A percentile compares a stretch with the other conserved stretches of the same genome.
phyloP scores from a whole-genome alignment of 2,113 vertebrate genomes.

The Alosa alosa region DNA sequence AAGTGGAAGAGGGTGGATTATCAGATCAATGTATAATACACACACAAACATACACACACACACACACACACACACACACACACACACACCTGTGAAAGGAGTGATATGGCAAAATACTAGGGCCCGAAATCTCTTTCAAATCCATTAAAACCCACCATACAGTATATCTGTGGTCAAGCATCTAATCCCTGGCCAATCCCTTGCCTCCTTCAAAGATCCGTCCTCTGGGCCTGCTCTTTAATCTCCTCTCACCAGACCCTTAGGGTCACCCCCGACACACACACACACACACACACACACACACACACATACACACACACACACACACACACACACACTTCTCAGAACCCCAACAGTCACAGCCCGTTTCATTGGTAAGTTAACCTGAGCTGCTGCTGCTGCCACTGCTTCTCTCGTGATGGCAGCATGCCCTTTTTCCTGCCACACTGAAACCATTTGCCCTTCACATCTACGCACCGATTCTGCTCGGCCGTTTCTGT shows the following conservation, averaged over 20 bases:
- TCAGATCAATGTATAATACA: constrained; percentile 27
- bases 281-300: not conserved
- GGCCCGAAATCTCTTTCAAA: not conserved
- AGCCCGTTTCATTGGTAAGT: not conserved
- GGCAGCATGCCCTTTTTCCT: not conserved
- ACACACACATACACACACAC: not conserved
- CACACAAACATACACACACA: not conserved
- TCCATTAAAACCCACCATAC: not conserved
- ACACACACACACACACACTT: not conserved
- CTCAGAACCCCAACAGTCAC: not conserved
- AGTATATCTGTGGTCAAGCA: not conserved
- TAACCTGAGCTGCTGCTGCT: not conserved
- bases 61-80: not conserved
- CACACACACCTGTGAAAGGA: not conserved
- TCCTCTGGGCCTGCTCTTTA: not conserved
- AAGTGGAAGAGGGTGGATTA: not conserved
- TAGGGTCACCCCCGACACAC: not conserved
- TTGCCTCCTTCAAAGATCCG: not conserved
- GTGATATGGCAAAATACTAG: not conserved
- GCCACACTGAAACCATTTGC: not conserved
- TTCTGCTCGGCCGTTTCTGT: not conserved
- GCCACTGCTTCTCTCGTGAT: not conserved
- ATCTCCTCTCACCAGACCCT: not conserved
- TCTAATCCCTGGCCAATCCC: not conserved
- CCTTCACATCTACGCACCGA: not conserved